Base-by-base conservation (phyloP, 1,140 invertebrate species). In the Anadara kagoshimensis region DNA sequence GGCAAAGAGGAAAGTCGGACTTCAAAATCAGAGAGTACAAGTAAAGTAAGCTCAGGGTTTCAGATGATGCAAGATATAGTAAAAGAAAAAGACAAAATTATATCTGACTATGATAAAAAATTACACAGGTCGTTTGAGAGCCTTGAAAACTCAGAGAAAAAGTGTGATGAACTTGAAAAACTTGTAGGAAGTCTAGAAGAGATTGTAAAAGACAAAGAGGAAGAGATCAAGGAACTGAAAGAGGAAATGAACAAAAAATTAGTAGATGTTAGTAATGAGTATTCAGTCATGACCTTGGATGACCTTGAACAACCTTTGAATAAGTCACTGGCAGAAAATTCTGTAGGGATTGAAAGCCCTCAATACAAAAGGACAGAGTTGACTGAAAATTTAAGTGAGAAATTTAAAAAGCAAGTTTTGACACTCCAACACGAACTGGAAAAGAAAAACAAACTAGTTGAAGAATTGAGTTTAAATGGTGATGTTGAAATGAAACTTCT, bases 401-500 rank as follows among this genome's bases (percentile, higher is more conserved):
- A 18, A 51, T 22, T 36, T 36, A 36, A 36, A 36, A 36, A 36
- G 29, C 29, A 36, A 36, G 29, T 36, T 3, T 36, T 36, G 29
- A 36, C 29, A 36, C 29, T 36, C 29, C 29, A 36, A 36, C 12
- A 63, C 2, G 16, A 44, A 26, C 56, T 44, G 22, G 8, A 12
- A 29, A 53, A 5, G 63, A 54, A 53, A 41, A 49, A n/a, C 36
- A 8, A 45, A 12, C 8, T 29, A 2, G 4, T 18, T 22, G 20
- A 24, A 29, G 53, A 29, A 53, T 49, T n/a, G 58, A 1, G 14
- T n/a, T 61, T 44, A 68, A 41, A 24, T 54, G 65, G 63, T 69
- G 11, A 56, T 29, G n/a, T 68, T 69, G 61, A 45, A 20, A 16
- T 43, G 29, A 67, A 41, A 56, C 69, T 78, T 49, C 47, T 72